Base-by-base conservation (phyloP, 2,113 vertebrate genomes). In the Pheucticus melanocephalus region DNA sequence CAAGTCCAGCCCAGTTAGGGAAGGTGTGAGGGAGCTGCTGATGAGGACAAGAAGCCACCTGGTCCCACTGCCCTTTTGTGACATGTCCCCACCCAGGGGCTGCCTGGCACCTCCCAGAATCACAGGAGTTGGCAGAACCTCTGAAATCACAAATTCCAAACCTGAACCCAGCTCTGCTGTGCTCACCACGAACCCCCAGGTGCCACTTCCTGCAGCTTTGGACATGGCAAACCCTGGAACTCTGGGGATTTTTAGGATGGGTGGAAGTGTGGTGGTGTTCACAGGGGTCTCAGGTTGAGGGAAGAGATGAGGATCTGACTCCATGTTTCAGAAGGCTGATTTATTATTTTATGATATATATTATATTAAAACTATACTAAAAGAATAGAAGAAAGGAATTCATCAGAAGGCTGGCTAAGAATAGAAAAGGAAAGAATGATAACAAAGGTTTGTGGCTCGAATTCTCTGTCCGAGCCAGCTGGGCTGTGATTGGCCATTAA, bases 121-220 rank as follows among this genome's bases (percentile, higher is more conserved):
- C 28, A 2, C 10, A 28, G 64, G 64, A 68, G 0, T 1, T 53
- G 64, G n/a, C 13, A 45, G 45, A 60, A 61, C 15, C 64, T n/a
- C 54, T 20, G 33, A 61, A n/a, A 13, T 11, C 33, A n/a, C 12
- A 15, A 12, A 69, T 4, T 2, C 21, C 82, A 42, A 20, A 30
- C 9, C 4, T 42, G 2, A 17, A 35, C 24, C 61, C 53, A 22
- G 17, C 44, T 3, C 7, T 28, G 64, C 23, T 2, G 0, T 3
- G 66, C 5, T 33, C 81, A 33, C 35, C 50, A 33, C 1, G 0
- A 30, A 3, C 12, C 20, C 51, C 61, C 30, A 9, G 20, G 21
- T 3, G 21, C 21, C 7, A 2, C 7, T 45, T 56, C 22, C 44
- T 54, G 60, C 4, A 9, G 23, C 27, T 69, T 27, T 24, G 78